These are phyloP conservation scores for Corythornis cristatus DNA, from an alignment of 2,113 vertebrate species.

Conservation along the genomic window DNA sequence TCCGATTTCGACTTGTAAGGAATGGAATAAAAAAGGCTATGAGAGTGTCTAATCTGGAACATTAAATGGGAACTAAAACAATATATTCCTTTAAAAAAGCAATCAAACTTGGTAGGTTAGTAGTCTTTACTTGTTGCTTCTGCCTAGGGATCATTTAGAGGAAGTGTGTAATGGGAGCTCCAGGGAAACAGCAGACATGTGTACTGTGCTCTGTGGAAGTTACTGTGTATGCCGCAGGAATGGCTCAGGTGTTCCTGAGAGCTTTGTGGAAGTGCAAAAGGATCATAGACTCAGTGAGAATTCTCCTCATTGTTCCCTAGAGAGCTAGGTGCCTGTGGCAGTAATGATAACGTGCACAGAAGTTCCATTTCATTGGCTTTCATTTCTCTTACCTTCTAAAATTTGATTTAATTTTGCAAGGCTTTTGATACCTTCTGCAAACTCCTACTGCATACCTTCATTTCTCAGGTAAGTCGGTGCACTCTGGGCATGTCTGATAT, in stretches of 20 bases:
- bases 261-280: not conserved
- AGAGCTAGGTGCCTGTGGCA: not conserved
- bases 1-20: not conserved
- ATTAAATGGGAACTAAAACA: not conserved
- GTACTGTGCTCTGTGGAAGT: not conserved
- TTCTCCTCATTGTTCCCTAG: not conserved
- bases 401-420: slow-evolving; percentile 48
- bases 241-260: not conserved
- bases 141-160: not conserved
- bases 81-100: not conserved
- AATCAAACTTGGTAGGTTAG: not conserved
- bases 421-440: slow-evolving; percentile 34
- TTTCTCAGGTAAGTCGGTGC: slow-evolving; percentile 41
- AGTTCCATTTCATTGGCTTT: not conserved
- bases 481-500: not conserved
- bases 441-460: not conserved
- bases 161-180: not conserved
- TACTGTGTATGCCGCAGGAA: not conserved
- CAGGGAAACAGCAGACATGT: not conserved
- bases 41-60: not conserved
- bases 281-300: not conserved
- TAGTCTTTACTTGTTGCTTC: not conserved
- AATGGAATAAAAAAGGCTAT: not conserved
- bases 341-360: not conserved
- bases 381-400: slow-evolving; percentile 37